phyloP scores from a whole-genome alignment of 2,888 invertebrate genomes.

The Crioceris asparagi region DNA sequence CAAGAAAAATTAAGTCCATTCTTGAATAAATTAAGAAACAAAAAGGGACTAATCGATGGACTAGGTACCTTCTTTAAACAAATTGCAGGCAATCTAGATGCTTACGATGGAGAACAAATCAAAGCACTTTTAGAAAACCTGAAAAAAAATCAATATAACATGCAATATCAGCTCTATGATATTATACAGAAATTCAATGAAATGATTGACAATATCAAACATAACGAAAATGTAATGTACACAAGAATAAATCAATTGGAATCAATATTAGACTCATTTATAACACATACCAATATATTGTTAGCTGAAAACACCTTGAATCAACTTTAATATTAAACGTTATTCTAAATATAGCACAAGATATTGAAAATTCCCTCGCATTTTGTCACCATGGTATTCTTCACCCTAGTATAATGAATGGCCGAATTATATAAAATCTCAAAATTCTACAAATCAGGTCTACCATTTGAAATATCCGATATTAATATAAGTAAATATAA shows the following conservation, averaged over 20 bases:
- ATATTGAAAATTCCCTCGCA: constrained; percentile 11
- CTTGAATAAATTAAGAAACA: background rate
- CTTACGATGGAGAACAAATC: constrained; percentile 5
- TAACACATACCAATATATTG: constrained; percentile 7
- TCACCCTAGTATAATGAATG: too few relatives aligned
- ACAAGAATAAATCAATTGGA: background rate
- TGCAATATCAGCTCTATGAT: constrained; percentile 4
- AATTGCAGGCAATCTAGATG: constrained; percentile 7
- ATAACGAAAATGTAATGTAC: constrained; percentile 8
- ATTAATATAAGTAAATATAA: too few relatives aligned
- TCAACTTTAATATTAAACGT: background rate
- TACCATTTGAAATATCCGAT: too few relatives aligned
- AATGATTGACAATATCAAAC: constrained; percentile 5
- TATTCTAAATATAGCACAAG: background rate
- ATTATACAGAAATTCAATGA: constrained; percentile 9
- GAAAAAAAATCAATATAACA: constrained; percentile 1
- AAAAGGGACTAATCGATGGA: background rate
- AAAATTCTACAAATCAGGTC: too few relatives aligned
- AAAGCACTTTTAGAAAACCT: constrained; percentile 6
- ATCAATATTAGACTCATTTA: background rate
- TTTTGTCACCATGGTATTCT: too few relatives aligned
- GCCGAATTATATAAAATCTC: too few relatives aligned
- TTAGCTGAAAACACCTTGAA: constrained; percentile 8
- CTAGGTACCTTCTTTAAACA: constrained; percentile 4
- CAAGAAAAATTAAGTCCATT: background rate